Base-by-base conservation (phyloP, 2,797 vertebrate genomes). In the Garrulus glandarius region DNA sequence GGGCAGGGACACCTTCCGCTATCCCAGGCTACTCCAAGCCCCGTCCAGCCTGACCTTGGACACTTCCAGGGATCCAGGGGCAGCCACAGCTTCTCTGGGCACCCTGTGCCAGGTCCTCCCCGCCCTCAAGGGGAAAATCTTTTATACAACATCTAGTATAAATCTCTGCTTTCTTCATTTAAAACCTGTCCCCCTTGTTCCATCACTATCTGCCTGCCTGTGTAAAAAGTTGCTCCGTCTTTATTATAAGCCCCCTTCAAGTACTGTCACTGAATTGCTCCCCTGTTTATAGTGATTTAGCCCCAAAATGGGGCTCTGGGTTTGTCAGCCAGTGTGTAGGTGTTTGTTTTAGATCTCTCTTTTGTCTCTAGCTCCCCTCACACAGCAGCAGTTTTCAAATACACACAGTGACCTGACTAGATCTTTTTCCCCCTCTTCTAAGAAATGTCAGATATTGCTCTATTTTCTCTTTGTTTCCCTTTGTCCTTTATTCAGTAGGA, bases 41-140 rank as follows among this genome's bases (percentile, higher is more conserved):
- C 29, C 0, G 0, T 39, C 43, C 36, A 50, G 0, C 12, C 43
- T 34, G 27, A 24, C 32, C 43, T 63, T 9, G 36, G 27, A 10
- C 63, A 37, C 19, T 30, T 2, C 12, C 64, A 70, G 50, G 37
- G 5, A 18, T 15, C 23, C 46, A 24, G 36, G 16, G 8, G 4
- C 29, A 70, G 20, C 11, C 37, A 11, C 49, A 69, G 43, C 20
- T 22, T 15, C 30, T 1, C 49, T 36, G 61, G 44, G 13, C 16
- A 77, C 0, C 20, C 2, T 55, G 34, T 78, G 34, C 56, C 49
- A 47, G 34, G 17, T 15, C 7, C 27, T 50, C 5, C 0, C 2
- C 11, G 24, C 27, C 3, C 22, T n/a, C 27, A 64, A 5, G 20
- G 19, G 24, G 13, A 49, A 56, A 13, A 57, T 4, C 19, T 50